These are phyloP conservation scores for Drosophila varians DNA, from an alignment of 1,140 invertebrate species.

Conservation along the genomic window DNA sequence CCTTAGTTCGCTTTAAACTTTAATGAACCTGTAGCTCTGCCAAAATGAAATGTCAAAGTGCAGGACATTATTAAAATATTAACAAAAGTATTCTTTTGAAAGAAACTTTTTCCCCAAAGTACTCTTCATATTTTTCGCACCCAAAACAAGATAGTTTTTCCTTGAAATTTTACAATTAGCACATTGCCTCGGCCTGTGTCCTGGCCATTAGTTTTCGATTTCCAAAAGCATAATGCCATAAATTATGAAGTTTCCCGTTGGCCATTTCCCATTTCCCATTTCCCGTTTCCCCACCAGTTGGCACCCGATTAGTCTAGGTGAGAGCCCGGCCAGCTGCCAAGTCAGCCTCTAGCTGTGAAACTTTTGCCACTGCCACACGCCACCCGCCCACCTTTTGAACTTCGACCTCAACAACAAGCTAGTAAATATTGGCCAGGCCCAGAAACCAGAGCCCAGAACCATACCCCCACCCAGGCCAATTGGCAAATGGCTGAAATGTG, in stretches of 20 bases:
- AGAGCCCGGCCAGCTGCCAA: constrained; percentile 50
- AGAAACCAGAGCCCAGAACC: neutral
- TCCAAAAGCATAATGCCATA: constrained; percentile 49
- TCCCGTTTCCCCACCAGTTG: constrained; percentile 32
- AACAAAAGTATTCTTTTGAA: neutral
- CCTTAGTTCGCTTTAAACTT: neutral
- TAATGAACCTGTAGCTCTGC: neutral
- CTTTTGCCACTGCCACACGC: constrained; percentile 7
- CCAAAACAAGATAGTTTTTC: neutral
- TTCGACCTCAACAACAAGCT: constrained; percentile 53
- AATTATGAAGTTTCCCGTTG: constrained; percentile 48
- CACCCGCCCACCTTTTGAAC: neutral
- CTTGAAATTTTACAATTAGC: constrained; percentile 28
- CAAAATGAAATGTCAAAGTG: neutral
- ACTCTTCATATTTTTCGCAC: constrained; percentile 11
- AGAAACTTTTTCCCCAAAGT: constrained; percentile 6
- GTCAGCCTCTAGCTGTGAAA: constrained; percentile 43
- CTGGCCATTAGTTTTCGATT: constrained; percentile 29
- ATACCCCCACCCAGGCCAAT: constrained; percentile 11
- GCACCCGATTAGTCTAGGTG: constrained; percentile 51
- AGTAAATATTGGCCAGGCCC: constrained; percentile 46
- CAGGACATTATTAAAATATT: neutral
- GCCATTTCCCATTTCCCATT: constrained; percentile 41
- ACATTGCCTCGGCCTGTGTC: neutral
- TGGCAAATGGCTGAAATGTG: constrained; percentile 56